A percentile compares a stretch with the other conserved stretches of the same genome.
Evolutionary conservation across 2,888 invertebrate genomes (phyloP).

Genomic region (Azorinus chamasolen): DNA sequence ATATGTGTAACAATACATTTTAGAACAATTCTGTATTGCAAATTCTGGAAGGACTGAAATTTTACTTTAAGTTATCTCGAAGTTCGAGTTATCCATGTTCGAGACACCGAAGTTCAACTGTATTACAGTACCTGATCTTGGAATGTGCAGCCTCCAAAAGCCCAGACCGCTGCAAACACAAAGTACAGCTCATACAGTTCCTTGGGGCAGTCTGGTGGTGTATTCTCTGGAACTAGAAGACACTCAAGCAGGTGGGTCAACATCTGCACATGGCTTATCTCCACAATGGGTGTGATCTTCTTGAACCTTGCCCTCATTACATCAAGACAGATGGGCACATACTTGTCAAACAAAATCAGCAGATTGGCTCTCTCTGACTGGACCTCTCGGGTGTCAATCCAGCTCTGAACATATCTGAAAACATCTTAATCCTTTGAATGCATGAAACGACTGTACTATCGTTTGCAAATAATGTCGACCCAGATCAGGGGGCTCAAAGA

Average conservation of each 20-base stretch:
- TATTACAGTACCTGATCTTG: constrained; percentile 91
- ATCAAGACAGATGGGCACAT: constrained; percentile 96
- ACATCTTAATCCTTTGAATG: neutral
- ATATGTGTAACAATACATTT: too few species aligned
- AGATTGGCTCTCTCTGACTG: constrained; percentile 91
- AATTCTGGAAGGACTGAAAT: too few species aligned
- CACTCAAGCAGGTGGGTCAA: constrained; percentile 95
- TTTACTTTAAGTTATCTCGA: too few species aligned
- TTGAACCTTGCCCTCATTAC: constrained; percentile 95
- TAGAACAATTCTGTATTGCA: too few species aligned
- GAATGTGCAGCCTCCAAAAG: constrained; percentile 98
- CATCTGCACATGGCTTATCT: constrained; percentile 96
- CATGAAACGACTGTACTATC: too few species aligned
- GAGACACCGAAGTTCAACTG: too few species aligned
- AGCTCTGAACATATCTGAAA: constrained; percentile 92
- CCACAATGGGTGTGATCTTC: constrained; percentile 97
- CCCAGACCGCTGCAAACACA: constrained; percentile 98
- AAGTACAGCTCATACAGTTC: constrained; percentile 98
- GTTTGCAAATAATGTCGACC: too few species aligned
- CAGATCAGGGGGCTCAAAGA: too few species aligned
- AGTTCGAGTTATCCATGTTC: too few species aligned
- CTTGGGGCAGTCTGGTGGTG: constrained; percentile 95
- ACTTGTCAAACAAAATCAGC: constrained; percentile 98
- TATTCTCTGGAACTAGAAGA: constrained; percentile 93
- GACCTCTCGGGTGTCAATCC: constrained; percentile 87